Base-by-base conservation (phyloP, 1,140 invertebrate species). In the Diabrotica virgifera region DNA sequence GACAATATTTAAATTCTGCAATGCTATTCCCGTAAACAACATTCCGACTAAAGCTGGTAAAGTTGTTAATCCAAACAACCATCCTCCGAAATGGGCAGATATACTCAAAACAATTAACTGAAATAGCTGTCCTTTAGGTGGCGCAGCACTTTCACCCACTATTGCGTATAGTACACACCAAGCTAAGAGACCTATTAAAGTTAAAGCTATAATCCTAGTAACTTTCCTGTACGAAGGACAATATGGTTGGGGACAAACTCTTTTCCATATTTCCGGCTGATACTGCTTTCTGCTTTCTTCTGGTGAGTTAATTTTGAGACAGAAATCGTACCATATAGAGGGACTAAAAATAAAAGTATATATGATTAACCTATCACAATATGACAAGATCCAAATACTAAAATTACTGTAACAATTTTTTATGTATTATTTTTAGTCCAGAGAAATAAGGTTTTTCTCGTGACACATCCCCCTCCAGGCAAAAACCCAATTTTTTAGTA, bases 11-110 rank as follows among this genome's bases (percentile, higher is more conserved):
- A 90, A 78, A 77, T 95, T 95, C 78, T 83, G 72, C 73, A 93
- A 84, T 10, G 92, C 68, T 38, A 95, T 86, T 62, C 93, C 93
- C 24, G 90, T 88, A 63, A 93, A 73, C 8, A 95, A 84, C 91
- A 94, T 95, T 11, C 93, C 93, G 70, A 94, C 89, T 0, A 97
- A 82, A 0, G 93, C 86, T 6, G 95, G 95, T 64, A 97, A 79
- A 4, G 88, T 89, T n/a, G 90, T 85, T 36, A 93, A 79, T 35
- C 87, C 87, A 70, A 91, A 78, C 5, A 93, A 70, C 85, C 89
- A 91, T 52, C 93, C 94, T 6, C 89, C 92, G 68, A 95, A 88
- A 78, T 93, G 86, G 0, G 91, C 89, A 6, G 86, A 87, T 38
- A 95, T 86, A 13, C 85, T 84, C 0, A 93, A 82, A 0, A 89